phyloP scores from a whole-genome alignment of 2,113 vertebrate genomes.

The Actenoides lindsayi region DNA sequence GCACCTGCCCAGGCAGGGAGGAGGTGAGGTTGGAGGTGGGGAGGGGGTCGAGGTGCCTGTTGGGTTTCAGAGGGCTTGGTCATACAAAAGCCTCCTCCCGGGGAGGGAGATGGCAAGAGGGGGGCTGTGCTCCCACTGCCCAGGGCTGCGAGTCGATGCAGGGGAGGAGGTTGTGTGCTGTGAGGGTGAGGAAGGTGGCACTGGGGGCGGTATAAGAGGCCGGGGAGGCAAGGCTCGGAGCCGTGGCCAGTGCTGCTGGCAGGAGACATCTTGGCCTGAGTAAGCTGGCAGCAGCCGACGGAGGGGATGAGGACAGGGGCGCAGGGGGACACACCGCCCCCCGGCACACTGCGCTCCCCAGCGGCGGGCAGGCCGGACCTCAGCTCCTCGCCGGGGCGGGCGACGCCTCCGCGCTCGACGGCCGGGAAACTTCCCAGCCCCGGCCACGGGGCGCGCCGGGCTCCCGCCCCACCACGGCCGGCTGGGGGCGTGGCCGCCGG shows the following conservation, averaged over 20 bases:
- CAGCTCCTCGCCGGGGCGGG: background rate
- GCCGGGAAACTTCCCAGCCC: conserved; percentile 29
- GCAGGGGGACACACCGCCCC: no score
- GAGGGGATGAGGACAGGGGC: background rate
- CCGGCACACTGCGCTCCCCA: background rate
- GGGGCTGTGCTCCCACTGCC: background rate
- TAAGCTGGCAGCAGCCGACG: background rate
- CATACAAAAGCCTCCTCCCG: background rate
- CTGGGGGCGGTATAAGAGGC: background rate
- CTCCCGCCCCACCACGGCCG: background rate
- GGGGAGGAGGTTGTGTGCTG: background rate
- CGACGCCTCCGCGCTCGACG: background rate
- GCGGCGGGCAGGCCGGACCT: rapidly evolving
- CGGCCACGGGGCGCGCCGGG: background rate
- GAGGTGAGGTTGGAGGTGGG: background rate
- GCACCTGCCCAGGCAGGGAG: background rate
- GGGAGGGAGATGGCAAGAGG: background rate
- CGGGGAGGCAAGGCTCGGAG: background rate
- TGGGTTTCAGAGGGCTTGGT: background rate
- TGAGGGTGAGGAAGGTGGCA: background rate
- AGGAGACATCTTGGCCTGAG: background rate
- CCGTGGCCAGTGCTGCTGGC: background rate
- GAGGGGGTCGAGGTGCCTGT: rapidly evolving
- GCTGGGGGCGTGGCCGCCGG: background rate
- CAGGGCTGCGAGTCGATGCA: background rate